phyloP scores from a whole-genome alignment of 1,140 invertebrate species.

The Periplaneta americana region DNA sequence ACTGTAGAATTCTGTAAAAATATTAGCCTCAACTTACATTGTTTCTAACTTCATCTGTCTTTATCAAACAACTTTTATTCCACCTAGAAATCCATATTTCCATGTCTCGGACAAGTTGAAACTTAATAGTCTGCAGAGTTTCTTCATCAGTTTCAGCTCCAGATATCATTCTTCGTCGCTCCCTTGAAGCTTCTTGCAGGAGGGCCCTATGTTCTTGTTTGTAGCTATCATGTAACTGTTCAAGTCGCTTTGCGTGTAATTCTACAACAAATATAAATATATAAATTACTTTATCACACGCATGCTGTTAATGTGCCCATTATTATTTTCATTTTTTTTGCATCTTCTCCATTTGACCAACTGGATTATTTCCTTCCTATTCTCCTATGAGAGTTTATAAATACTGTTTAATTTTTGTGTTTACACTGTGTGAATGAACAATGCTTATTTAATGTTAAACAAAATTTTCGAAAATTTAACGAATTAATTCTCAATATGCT shows the following conservation, averaged over 20 bases:
- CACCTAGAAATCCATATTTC: neutral
- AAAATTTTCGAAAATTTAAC: too few relatives aligned
- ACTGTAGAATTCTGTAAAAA: too few relatives aligned
- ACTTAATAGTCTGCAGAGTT: neutral
- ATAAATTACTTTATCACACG: too few relatives aligned
- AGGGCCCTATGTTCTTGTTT: neutral
- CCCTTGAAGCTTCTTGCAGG: neutral
- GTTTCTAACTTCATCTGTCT: neutral
- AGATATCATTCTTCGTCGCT: neutral
- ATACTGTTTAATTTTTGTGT: too few relatives aligned
- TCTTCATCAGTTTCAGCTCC: neutral
- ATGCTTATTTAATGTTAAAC: too few relatives aligned
- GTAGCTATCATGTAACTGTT: neutral
- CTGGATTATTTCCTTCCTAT: too few relatives aligned
- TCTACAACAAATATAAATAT: neutral
- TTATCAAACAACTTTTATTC: neutral
- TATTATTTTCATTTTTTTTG: too few relatives aligned
- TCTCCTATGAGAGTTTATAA: too few relatives aligned
- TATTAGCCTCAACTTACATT: neutral
- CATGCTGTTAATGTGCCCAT: too few relatives aligned
- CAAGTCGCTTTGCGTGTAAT: neutral
- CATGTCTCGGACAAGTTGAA: neutral
- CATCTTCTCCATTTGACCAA: too few relatives aligned
- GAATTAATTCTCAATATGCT: too few relatives aligned
- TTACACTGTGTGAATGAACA: too few relatives aligned